Evolutionary conservation across 2,797 vertebrate genomes (phyloP), one percentile per base, ranked within the genome.

Genomic region (Brachyalestes nurse): DNA sequence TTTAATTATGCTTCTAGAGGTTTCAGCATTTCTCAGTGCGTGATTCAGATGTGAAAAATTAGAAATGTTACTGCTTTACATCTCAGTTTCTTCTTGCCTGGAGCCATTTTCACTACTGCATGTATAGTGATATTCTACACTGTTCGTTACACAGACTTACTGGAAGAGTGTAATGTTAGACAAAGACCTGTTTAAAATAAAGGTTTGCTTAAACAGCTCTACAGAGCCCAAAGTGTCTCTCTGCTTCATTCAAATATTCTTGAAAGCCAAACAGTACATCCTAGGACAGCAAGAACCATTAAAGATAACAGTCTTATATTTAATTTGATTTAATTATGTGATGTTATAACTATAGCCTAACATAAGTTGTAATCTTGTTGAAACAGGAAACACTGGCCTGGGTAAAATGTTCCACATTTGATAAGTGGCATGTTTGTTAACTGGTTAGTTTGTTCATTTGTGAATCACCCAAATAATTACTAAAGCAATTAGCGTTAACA

Each of bases 21-120:
- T 55, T 53, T 55, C 25, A 66, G 25, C 23, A 64, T 72, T 79
- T 74, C 60, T 34, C 17, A 34, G 6, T 55, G 9, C 47, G 21
- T 23, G 19, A 17, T 45, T 42, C 49, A 72, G 49, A 72, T 72
- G 21, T 64, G 6, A 14, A 51, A 5, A 19, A 42, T 5, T 4
- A 1, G n/a, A 23, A 40, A 72, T 17, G 14, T 19, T 49, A 17
- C 38, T 21, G 7, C 13, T 71, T 78, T 49, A 38, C 40, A n/a
- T 71, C 23, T 62, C 49, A 72, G 62, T 49, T 49, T 10, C 0
- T 51, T 16, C 28, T 23, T 70, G 21, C 65, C 19, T 67, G 65
- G 7, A 67, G 65, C 45, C 19, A 17, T 34, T 45, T 23, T 58
- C 19, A 58, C 57, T 58, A 6, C 21, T 58, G 19, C 7, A 58